Percentiles rank a stretch among this genome's conserved stretches.
phyloP scores from a whole-genome alignment of 2,797 vertebrate genomes.

The Poeciliopsis paucimaculata region DNA sequence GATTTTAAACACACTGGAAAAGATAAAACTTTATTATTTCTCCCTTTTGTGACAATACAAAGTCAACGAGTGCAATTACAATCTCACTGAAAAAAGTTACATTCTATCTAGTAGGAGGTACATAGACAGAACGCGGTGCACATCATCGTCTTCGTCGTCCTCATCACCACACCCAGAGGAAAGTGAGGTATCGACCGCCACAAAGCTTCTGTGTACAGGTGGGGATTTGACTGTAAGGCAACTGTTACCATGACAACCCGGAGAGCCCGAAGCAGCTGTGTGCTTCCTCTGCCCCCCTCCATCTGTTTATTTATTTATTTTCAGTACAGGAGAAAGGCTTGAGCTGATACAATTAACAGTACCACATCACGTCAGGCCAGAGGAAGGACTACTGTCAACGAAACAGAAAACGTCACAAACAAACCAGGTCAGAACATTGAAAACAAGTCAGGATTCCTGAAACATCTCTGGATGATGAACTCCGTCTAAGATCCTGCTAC shows the following conservation, averaged over 20 bases:
- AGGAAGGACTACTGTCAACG: conserved; percentile 67
- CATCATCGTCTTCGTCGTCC: conserved; percentile 55
- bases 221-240: conserved; percentile 82
- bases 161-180: conserved; percentile 71
- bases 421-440: conserved; percentile 59
- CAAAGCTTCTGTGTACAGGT: conserved; percentile 78
- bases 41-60: conserved; percentile 83
- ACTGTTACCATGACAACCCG: conserved; percentile 80
- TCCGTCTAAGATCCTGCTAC: conserved; percentile 51
- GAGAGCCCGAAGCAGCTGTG: conserved; percentile 65
- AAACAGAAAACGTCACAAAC: conserved; percentile 72
- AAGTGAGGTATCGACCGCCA: conserved; percentile 78
- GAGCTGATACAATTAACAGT: conserved; percentile 67
- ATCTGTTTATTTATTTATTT: not conserved
- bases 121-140: conserved; percentile 76
- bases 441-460: conserved; percentile 21
- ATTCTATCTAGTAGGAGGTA: conserved; percentile 77
- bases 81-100: conserved; percentile 74
- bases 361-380: conserved; percentile 69
- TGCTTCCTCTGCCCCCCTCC: conserved; percentile 36
- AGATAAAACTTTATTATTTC: conserved; percentile 86
- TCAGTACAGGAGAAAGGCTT: conserved; percentile 40
- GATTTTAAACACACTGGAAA: conserved; percentile 82
- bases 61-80: conserved; percentile 85
- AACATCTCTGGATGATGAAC: conserved; percentile 19